Percentiles rank a stretch among this genome's conserved stretches.
Evolutionary conservation across 2,797 vertebrate species (phyloP).

Genomic region (Tokudaia tokunoshimensis): DNA sequence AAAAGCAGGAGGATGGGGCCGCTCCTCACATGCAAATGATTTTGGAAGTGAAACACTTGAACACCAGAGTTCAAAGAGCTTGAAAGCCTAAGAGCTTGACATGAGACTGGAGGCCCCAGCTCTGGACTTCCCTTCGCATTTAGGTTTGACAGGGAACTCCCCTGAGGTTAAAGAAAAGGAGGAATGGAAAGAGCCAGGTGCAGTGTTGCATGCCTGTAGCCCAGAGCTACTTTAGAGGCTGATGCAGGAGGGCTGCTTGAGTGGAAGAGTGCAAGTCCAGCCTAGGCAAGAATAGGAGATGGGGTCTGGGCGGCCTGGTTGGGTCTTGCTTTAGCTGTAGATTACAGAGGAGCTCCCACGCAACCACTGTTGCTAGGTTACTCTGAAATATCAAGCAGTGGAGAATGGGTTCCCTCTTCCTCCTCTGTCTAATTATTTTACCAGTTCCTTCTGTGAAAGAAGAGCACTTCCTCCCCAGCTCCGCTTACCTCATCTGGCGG

Average conservation of each 20-base stretch:
- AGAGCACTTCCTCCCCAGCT: neutral
- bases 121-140: neutral
- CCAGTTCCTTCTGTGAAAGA: neutral
- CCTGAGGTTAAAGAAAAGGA: neutral
- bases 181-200: neutral
- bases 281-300: neutral
- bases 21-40: neutral
- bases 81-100: neutral
- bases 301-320: neutral
- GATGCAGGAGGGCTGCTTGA: neutral
- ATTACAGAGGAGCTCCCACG: neutral
- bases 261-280: neutral
- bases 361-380: slow-evolving; percentile 13
- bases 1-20: neutral
- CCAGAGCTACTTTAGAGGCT: neutral
- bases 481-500: neutral
- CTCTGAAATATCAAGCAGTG: neutral
- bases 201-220: neutral
- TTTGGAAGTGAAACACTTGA: neutral
- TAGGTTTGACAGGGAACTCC: neutral
- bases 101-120: neutral
- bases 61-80: neutral
- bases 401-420: neutral
- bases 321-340: slow-evolving; percentile 15
- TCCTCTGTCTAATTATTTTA: neutral